Base-by-base conservation (phyloP, 2,797 vertebrate genomes). In the Sebastolobus altivelis region DNA sequence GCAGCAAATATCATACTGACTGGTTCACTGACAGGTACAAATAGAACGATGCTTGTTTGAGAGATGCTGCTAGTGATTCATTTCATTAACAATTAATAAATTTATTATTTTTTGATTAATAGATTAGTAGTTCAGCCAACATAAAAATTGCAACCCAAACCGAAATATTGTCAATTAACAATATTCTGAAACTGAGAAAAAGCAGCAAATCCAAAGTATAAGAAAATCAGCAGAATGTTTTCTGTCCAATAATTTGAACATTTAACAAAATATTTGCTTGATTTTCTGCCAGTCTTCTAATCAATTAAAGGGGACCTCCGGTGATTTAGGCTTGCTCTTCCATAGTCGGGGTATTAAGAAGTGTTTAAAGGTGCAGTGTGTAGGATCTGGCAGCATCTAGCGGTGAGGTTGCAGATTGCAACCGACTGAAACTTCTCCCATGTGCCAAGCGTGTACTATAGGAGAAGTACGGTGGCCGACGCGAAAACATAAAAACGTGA, bases 1-100 rank as follows among this genome's bases (percentile, higher is more conserved):
- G 60, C 62, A 62, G 68, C 72, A 80, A 38, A 76, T 63, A 66
- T 12, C 27, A 25, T 9, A 7, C 61, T 37, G 68, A 49, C 65
- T 11, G 9, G 33, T 35, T 72, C 16, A 54, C 66, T 9, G 8
- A 40, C 14, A 38, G 33, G 33, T 40, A 56, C 49, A 66, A 16
- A 38, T 11, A 20, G 5, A 46, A 16, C 5, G 20, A 29, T 6
- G 1, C 7, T 52, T 33, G 1, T 60, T 72, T 12, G 14, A 37
- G n/a, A 77, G 29, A 8, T 70, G 46, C 4, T 55, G n/a, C 16
- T 29, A 13, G 12, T 54, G n/a, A 37, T 40, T 27, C 1, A 18
- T 43, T 37, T 38, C 7, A 31, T 25, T 22, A 6, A 3, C 18
- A 65, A 35, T 14, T 9, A 27, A 14, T 71, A 27, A 18, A n/a